phyloP scores from a whole-genome alignment of 2,113 vertebrate genomes.

The Ciconia maguari region DNA sequence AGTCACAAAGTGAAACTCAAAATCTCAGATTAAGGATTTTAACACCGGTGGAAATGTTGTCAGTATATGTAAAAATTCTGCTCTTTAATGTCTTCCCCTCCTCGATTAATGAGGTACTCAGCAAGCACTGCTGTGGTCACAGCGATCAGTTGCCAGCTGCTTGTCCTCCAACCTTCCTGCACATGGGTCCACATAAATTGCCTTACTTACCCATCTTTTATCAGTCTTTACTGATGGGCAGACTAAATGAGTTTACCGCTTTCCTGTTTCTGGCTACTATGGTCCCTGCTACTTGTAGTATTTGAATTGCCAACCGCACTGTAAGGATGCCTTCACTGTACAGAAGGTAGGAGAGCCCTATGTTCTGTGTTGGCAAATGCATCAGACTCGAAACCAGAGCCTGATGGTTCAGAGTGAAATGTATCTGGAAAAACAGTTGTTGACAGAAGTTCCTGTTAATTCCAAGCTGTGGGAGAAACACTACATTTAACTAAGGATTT shows the following conservation, averaged over 20 bases:
- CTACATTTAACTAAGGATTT: not conserved
- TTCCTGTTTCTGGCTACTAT: not conserved
- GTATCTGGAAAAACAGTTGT: not conserved
- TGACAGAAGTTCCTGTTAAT: not conserved
- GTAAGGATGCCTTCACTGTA: no score
- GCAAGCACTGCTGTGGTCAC: not conserved
- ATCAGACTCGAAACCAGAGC: not conserved
- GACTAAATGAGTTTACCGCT: no score
- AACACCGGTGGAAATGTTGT: fast-evolving
- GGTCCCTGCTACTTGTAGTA: not conserved
- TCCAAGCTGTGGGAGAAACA: not conserved
- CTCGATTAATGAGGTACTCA: not conserved
- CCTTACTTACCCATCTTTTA: not conserved
- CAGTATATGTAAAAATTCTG: not conserved
- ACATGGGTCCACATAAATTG: not conserved
- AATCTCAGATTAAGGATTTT: not conserved
- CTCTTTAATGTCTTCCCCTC: not conserved
- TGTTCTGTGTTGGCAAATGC: not conserved
- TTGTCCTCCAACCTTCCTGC: not conserved
- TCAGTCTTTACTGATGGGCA: not conserved
- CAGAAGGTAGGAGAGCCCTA: not conserved
- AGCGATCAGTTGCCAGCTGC: not conserved
- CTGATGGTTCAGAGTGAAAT: not conserved
- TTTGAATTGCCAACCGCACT: not conserved
- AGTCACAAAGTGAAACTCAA: not conserved